Evolutionary conservation across 2,888 invertebrate genomes (phyloP).

Genomic region (Aleiodes alternator): DNA sequence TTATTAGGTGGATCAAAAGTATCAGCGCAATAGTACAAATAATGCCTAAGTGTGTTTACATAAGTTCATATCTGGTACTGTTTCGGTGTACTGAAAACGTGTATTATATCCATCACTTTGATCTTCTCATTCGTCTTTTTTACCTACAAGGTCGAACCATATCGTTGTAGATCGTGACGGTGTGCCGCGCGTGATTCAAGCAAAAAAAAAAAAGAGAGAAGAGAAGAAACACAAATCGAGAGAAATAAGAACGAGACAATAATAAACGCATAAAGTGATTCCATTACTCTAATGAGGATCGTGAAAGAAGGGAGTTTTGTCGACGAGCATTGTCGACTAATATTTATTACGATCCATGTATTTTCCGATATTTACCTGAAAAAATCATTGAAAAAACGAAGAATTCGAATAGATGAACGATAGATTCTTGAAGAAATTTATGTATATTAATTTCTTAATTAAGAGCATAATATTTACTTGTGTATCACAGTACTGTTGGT

Average conservation of each 20-base stretch:
- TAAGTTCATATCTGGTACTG: conserved; percentile 16
- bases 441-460: not conserved
- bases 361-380: not conserved
- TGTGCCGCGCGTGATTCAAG: conserved; percentile 31
- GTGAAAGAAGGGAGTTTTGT: conserved; percentile 21
- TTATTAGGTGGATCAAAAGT: conserved; percentile 5
- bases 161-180: conserved; percentile 33
- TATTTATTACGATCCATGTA: conserved; percentile 14
- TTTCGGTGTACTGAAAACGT: conserved; percentile 13
- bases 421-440: not conserved
- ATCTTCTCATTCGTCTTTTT: conserved; percentile 16
- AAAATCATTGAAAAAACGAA: conserved; percentile 6
- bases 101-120: conserved; percentile 18
- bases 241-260: conserved; percentile 16
- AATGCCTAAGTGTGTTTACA: conserved; percentile 6
- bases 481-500: not conserved
- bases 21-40: conserved; percentile 21
- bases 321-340: conserved; percentile 21
- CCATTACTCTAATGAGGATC: conserved; percentile 39
- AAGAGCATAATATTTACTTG: not conserved
- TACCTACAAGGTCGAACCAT: conserved; percentile 4
- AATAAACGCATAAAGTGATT: conserved; percentile 7
- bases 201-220: too few relatives aligned
- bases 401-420: conserved; percentile 20
- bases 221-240: conserved; percentile 1